A percentile compares a stretch with the other conserved stretches of the same genome.
Evolutionary conservation across 2,113 vertebrate species (phyloP).

Genomic region (Channa argus): DNA sequence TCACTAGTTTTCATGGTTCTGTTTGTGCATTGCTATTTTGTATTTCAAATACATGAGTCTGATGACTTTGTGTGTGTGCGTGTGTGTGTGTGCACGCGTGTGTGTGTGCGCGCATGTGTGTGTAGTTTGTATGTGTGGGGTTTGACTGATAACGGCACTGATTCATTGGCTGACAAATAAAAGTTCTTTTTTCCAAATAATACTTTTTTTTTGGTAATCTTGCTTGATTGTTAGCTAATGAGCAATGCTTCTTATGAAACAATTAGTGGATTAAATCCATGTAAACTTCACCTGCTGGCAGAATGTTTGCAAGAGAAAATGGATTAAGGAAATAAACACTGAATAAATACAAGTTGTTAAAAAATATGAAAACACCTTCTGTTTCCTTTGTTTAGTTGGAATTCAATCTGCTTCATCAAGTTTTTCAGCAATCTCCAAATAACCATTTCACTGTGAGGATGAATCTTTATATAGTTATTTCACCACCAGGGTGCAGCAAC

Average conservation of each 20-base stretch:
- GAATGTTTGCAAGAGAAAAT: slow-evolving; percentile 77
- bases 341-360: slow-evolving; percentile 70
- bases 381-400: slow-evolving; percentile 33
- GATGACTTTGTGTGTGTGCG: slow-evolving; percentile 16
- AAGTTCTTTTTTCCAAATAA: slow-evolving; percentile 38
- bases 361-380: slow-evolving; percentile 40
- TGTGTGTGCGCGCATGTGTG: slow-evolving; percentile 24
- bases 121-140: slow-evolving; percentile 39
- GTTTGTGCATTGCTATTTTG: slow-evolving; percentile 63
- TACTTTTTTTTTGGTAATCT: slow-evolving; percentile 39
- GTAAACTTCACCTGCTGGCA: slow-evolving; percentile 80
- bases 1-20: slow-evolving; percentile 64
- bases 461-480: not conserved
- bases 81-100: slow-evolving; percentile 19
- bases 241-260: slow-evolving; percentile 70
- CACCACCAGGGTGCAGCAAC: slow-evolving; percentile 73
- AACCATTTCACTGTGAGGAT: not conserved
- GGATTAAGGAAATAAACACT: slow-evolving; percentile 55
- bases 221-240: slow-evolving; percentile 73
- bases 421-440: not conserved
- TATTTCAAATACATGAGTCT: slow-evolving; percentile 52
- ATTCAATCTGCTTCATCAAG: not conserved
- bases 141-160: slow-evolving; percentile 54
- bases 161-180: slow-evolving; percentile 39
- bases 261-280: slow-evolving; percentile 59